These are phyloP conservation scores for Hippocampus barbouri DNA, from an alignment of 2,113 vertebrate genomes.

Conservation along the genomic window DNA sequence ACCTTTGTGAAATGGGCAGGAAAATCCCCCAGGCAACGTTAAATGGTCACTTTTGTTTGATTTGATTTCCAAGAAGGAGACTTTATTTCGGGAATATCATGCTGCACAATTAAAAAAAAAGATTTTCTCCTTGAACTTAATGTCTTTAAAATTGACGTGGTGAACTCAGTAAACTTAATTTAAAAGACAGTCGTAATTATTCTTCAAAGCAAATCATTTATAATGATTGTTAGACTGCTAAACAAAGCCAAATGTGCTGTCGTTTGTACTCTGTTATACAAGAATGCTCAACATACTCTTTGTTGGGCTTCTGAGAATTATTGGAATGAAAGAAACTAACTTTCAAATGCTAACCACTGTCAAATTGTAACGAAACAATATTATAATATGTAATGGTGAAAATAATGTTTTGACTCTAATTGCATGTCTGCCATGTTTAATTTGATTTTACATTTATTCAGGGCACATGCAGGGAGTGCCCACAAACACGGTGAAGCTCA, in stretches of 20 bases:
- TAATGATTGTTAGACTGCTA: background rate
- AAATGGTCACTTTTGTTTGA: conserved; percentile 8
- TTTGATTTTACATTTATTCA: background rate
- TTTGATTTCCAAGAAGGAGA: background rate
- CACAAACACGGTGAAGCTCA: background rate
- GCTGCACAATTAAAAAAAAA: background rate
- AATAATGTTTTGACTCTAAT: background rate
- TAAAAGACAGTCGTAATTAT: background rate
- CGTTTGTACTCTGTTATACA: background rate
- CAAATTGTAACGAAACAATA: background rate
- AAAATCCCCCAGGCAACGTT: background rate
- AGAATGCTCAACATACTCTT: background rate
- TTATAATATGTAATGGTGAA: background rate
- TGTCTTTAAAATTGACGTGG: background rate
- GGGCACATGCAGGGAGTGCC: background rate
- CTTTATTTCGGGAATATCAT: background rate
- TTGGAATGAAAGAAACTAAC: background rate
- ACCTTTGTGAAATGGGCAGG: conserved; percentile 3
- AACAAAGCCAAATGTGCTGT: background rate
- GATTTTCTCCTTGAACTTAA: background rate
- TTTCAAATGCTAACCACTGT: background rate
- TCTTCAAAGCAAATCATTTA: background rate
- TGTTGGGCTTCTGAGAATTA: background rate
- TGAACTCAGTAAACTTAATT: background rate
- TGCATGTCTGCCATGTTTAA: background rate